These are phyloP conservation scores for Drosophila peninsularis DNA, from an alignment of 2,888 invertebrate species.

Conservation along the genomic window DNA sequence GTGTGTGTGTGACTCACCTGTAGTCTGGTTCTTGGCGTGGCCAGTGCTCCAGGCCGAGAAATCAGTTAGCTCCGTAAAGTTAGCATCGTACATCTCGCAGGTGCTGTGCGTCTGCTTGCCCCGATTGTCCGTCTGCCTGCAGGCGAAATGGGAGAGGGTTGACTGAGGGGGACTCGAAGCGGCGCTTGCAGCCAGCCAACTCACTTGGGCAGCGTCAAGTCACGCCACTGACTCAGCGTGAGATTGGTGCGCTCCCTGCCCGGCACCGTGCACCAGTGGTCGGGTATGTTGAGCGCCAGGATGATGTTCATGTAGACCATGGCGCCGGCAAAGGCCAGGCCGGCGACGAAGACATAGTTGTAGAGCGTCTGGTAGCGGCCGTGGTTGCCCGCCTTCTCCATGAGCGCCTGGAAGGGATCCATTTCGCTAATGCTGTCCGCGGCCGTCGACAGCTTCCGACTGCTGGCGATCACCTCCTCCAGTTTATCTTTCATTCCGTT, in stretches of 20 bases:
- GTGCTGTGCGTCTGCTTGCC: constrained; percentile 83
- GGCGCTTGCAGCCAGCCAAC: constrained; percentile 38
- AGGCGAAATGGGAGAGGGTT: too few relatives aligned
- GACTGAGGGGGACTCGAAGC: too few relatives aligned
- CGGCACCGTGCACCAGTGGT: constrained; percentile 87
- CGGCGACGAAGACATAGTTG: constrained; percentile 85
- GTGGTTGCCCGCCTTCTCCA: constrained; percentile 86
- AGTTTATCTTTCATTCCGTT: constrained; percentile 59
- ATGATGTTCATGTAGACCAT: constrained; percentile 86
- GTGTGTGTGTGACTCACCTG: constrained; percentile 60
- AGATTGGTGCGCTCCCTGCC: constrained; percentile 85
- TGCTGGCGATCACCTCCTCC: constrained; percentile 38
- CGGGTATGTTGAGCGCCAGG: constrained; percentile 86
- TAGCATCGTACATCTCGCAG: constrained; percentile 85
- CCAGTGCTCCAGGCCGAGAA: constrained; percentile 73
- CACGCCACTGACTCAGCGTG: constrained; percentile 85
- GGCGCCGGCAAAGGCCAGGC: constrained; percentile 85
- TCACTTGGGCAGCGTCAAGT: constrained; percentile 86
- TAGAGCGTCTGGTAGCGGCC: constrained; percentile 86
- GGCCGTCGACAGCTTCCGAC: constrained; percentile 53
- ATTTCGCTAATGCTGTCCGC: constrained; percentile 47
- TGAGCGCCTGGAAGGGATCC: constrained; percentile 85
- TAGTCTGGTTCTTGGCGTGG: constrained; percentile 62
- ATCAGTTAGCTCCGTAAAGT: constrained; percentile 78
- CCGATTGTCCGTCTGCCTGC: constrained; percentile 82